Base-by-base conservation (phyloP, 1,140 invertebrate species). In the Neodiprion lecontei region DNA sequence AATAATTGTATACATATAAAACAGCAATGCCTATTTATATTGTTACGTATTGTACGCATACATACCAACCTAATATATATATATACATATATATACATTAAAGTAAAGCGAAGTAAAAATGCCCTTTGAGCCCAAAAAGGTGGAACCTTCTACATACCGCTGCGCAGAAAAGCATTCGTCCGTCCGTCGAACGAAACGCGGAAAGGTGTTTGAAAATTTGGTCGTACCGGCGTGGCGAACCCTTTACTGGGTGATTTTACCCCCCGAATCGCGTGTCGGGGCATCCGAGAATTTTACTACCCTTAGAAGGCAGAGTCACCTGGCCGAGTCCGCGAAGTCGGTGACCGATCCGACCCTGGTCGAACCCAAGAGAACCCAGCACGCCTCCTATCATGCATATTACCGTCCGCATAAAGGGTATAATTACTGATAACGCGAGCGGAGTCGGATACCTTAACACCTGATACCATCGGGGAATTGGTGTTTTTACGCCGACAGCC, bases 351-450 rank as follows among this genome's bases (percentile, higher is more conserved):
- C 50, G 53, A 77, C 14, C 48, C 67, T 73, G 74, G 72, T 76
- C 53, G 69, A 61, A 67, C 69, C 69, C 76, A 76, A 73, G 28
- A 70, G 70, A 74, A 73, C 73, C 79, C 72, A 78, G 67, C 69
- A 70, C 73, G 72, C 74, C 75, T 66, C 74, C 61, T 79, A 74
- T 79, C 75, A 72, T 67, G 72, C 77, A 72, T 75, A 76, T 81
- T 80, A 79, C 76, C 71, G 69, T 78, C 77, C 80, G 28, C 5
- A 72, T 75, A 77, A 82, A 78, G 75, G 71, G 76, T 77, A 70
- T 80, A 83, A 83, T 83, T 81, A 82, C 73, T 76, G 79, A 79
- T 81, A 82, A 80, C 78, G 72, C 73, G 69, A 74, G 75, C 77
- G 74, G 76, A 81, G 76, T 71, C 73, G 75, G 78, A 82, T 79